phyloP scores from a whole-genome alignment of 2,888 invertebrate genomes.

The Chelonus formosanus region DNA sequence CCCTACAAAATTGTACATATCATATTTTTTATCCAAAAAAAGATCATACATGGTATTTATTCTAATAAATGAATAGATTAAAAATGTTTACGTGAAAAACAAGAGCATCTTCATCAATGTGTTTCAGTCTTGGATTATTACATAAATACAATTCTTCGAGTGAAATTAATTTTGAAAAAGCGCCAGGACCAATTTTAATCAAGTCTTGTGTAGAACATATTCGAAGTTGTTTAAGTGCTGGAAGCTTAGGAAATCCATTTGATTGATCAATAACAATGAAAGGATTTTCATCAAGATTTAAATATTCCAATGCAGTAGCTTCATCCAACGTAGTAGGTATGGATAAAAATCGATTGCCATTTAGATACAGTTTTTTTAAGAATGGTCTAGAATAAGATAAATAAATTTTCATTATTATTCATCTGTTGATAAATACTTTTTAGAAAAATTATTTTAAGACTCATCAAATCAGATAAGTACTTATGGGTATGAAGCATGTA shows the following conservation, averaged over 20 bases:
- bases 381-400: constrained; percentile 1
- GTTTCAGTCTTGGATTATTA: constrained; percentile 71
- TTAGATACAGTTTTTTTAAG: constrained; percentile 73
- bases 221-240: constrained; percentile 72
- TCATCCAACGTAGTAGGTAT: constrained; percentile 73
- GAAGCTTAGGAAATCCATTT: constrained; percentile 72
- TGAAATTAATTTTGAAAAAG: constrained; percentile 69
- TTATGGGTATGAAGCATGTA: constrained; percentile 74
- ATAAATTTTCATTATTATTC: neutral
- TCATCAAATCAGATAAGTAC: constrained; percentile 32
- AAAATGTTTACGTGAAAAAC: constrained; percentile 58
- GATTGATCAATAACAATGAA: constrained; percentile 68
- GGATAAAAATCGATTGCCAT: constrained; percentile 71
- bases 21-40: neutral
- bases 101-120: constrained; percentile 73
- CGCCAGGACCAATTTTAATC: constrained; percentile 67
- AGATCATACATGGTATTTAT: too few species aligned
- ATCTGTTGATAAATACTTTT: neutral
- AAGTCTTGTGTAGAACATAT: constrained; percentile 75
- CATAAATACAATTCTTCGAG: constrained; percentile 71
- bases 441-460: neutral
- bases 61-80: neutral
- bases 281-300: constrained; percentile 78
- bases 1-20: constrained; percentile 14
- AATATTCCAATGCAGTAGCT: constrained; percentile 69